Evolutionary conservation across 2,113 vertebrate species (phyloP), one percentile per base, ranked within the genome.

Genomic region (Myrmecophaga tridactyla): DNA sequence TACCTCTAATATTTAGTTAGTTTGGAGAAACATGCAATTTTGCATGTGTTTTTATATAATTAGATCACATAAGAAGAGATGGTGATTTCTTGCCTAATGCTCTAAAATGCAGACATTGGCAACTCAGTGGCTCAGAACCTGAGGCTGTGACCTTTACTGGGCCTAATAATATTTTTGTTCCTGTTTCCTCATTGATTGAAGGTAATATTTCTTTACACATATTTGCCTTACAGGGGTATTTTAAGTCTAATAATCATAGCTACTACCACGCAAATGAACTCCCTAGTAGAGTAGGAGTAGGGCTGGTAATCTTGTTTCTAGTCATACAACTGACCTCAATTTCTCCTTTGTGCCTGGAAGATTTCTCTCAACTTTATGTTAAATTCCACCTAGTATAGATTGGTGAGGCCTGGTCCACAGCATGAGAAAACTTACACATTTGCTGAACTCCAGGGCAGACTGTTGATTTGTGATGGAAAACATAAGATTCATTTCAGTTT

Each of bases 101-200:
- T 83, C 23, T 6, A 34, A 75, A 60, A 92, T 14, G 31, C 31
- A 90, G 53, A 21, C 29, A 27, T 48, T 34, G 36, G 29, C 36
- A 76, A 41, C 31, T 76, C 14, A 6, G 36, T 17, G 81, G 67
- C 27, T 76, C 41, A 43, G n/a, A 85, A 65, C 36, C 8, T 58
- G 23, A 86, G 34, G 9, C 34, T 63, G 51, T 72, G 20, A 63
- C 51, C 46, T 85, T 95, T 77, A 21, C 34, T 96, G n/a, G 13
- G 4, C 34, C 27, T 92, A 23, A 21, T 87, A 20, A 21, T 91
- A 56, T 62, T 90, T 95, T 48, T 73, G 36, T 95, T 84, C 13
- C 86, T 88, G 39, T 77, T 92, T 83, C 10, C 41, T 94, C 23
- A 34, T 23, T 94, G 62, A 63, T 60, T 94, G 94, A 43, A 31